These are phyloP conservation scores for Sebastes matsubarae DNA, from an alignment of 2,797 vertebrate species.

Conservation along the genomic window DNA sequence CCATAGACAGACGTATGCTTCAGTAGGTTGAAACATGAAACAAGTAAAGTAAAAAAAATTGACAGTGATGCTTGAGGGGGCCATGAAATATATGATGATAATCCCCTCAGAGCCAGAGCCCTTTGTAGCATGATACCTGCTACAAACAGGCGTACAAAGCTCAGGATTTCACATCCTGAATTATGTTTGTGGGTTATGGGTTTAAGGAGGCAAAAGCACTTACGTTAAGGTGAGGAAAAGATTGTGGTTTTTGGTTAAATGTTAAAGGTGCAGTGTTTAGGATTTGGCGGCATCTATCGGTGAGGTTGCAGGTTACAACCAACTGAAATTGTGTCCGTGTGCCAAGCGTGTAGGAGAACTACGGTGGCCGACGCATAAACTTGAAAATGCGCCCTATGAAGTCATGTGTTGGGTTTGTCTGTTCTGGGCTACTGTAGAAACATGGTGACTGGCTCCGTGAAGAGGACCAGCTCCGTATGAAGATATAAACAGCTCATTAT, in stretches of 20 bases:
- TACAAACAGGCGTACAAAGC: not conserved
- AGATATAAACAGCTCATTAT: too few relatives aligned
- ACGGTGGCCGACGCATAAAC: too few relatives aligned
- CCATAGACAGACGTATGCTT: slow-evolving; percentile 27
- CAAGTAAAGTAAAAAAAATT: slow-evolving; percentile 11
- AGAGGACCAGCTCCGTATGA: too few relatives aligned
- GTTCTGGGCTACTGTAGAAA: too few relatives aligned
- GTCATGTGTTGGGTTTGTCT: too few relatives aligned
- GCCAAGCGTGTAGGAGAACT: too few relatives aligned
- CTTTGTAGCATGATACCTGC: not conserved
- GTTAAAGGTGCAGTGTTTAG: not conserved
- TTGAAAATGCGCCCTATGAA: too few relatives aligned
- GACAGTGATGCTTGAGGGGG: slow-evolving; percentile 35
- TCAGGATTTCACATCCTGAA: not conserved
- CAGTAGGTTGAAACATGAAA: slow-evolving; percentile 36
- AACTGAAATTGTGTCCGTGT: too few relatives aligned
- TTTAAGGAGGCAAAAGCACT: not conserved
- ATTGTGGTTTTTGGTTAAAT: not conserved
- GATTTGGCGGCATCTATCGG: too few relatives aligned
- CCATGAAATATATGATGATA: slow-evolving; percentile 37
- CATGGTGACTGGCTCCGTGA: too few relatives aligned
- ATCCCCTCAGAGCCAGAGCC: slow-evolving; percentile 33
- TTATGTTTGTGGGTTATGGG: not conserved
- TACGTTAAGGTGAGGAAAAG: not conserved
- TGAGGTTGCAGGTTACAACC: too few relatives aligned